Base-by-base conservation (phyloP, 2,888 invertebrate species). In the Parelbella ahira region DNA sequence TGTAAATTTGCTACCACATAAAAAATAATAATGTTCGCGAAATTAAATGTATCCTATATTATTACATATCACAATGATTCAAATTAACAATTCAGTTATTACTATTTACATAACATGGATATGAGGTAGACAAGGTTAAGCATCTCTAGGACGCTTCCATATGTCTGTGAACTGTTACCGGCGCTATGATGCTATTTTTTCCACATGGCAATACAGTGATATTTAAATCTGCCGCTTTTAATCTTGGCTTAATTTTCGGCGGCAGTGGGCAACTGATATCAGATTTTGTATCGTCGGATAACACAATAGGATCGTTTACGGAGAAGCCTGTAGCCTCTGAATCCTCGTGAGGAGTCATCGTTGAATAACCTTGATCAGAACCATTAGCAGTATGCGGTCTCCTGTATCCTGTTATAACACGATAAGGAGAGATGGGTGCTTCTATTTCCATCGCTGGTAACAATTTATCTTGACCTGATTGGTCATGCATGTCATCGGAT, bases 351-450 rank as follows among this genome's bases (percentile, higher is more conserved):
- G 95, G 95, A 0, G 96, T 96, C 96, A 96, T 96, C 0, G 96
- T 96, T 1, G 96, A 96, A 76, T 97, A 97, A 1, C 97, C 97
- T 66, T 97, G 96, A 82, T 97, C 97, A n/a, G 95, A 96, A 56
- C 93, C 93, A 27, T 92, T 93, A 0, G 93, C 92, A 0, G 93
- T 90, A 28, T 92, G 91, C 2, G 94, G 91, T 15, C 95, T 89
- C 23, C 94, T 87, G 68, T 95, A 96, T 38, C 92, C 93, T 0
- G 94, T 94, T 27, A 94, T 92, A 47, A 96, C 93, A 48, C 95
- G 92, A 69, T 97, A 97, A 0, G 97, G 97, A 1, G 96, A 96
- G 52, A 96, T 92, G 2, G 93, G 92, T 8, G 92, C 91, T 30
- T 92, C 91, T 50, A 91, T 90, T 58, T 89, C 88, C 80, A 70